A percentile compares a stretch with the other conserved stretches of the same genome.
These are phyloP conservation scores for Burhinus bistriatus DNA, from an alignment of 2,113 vertebrate species.

Conservation along the genomic window DNA sequence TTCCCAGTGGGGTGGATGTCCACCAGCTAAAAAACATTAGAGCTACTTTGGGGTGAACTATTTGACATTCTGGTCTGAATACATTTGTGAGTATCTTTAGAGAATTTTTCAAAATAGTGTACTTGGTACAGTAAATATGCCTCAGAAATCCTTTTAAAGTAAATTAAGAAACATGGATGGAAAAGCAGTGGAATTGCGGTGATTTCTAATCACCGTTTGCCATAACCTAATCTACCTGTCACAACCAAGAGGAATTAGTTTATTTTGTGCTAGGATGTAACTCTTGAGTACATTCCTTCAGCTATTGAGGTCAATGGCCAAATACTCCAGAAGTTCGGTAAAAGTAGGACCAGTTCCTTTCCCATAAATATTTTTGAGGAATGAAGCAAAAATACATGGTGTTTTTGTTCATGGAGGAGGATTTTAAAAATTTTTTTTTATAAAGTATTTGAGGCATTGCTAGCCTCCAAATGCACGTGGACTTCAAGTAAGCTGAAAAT, in stretches of 20 bases:
- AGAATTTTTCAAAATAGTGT: background rate
- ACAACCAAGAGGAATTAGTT: background rate
- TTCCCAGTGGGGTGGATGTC: background rate
- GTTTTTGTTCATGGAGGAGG: background rate
- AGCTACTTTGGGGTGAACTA: background rate
- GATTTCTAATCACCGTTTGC: background rate
- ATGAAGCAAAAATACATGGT: background rate
- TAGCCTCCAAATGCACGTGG: background rate
- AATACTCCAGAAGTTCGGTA: background rate
- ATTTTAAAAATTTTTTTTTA: background rate
- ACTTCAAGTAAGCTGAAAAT: background rate
- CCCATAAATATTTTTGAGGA: background rate
- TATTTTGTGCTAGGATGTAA: background rate
- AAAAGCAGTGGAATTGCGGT: background rate
- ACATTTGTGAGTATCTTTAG: background rate
- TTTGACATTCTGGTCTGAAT: background rate
- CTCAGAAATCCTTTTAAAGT: background rate
- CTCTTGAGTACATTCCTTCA: background rate
- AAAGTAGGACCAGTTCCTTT: background rate
- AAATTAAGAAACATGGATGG: background rate
- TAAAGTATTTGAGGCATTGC: rapidly evolving
- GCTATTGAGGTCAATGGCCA: background rate
- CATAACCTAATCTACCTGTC: background rate
- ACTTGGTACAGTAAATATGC: background rate
- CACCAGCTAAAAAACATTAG: background rate